Evolutionary conservation across 2,113 vertebrate species (phyloP), one percentile per base, ranked within the genome.

Genomic region (Cyrtonyx montezumae): DNA sequence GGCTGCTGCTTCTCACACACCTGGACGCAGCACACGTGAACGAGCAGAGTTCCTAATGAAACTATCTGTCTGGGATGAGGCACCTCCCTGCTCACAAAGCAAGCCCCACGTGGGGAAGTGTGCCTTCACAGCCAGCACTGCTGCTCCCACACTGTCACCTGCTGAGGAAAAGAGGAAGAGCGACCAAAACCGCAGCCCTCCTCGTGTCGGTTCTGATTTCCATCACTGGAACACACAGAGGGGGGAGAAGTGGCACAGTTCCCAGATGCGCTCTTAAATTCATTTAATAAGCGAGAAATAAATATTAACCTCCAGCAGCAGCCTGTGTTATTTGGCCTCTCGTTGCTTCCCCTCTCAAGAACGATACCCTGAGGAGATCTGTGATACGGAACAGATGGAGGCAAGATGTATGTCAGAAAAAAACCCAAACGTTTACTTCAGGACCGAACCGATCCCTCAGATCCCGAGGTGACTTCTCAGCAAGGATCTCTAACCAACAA

Each of bases 201-300:
- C 2, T 18, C 37, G 65, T 28, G 17, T 62, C 63, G 36, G 4
- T 8, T 53, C 86, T 86, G 7, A 12, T 18, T 43, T 34, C 79
- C n/a, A 5, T 0, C 1, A 3, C 71, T 34, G 71, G 67, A 65
- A 46, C 1, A 0, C 37, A 13, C 0, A 1, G n/a, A 61, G 79
- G 37, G 59, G 94, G 61, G 61, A 78, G 69, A 2, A 81, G 16
- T 4, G n/a, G 66, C 55, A 28, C 58, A 55, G 49, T 25, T 79
- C 86, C 78, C 77, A 65, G 34, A 20, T 1, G 53, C 18, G 14
- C 51, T n/a, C 26, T 55, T 83, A 51, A 65, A 95, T 25, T 68
- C 73, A 68, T 40, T 88, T 61, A 59, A 67, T 40, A 68, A 56
- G 84, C 9, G 26, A 82, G 61, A 79, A 59, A 55, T 19, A n/a